These are phyloP conservation scores for Eremobia ochroleuca DNA, from an alignment of 2,888 invertebrate genomes.

Conservation along the genomic window DNA sequence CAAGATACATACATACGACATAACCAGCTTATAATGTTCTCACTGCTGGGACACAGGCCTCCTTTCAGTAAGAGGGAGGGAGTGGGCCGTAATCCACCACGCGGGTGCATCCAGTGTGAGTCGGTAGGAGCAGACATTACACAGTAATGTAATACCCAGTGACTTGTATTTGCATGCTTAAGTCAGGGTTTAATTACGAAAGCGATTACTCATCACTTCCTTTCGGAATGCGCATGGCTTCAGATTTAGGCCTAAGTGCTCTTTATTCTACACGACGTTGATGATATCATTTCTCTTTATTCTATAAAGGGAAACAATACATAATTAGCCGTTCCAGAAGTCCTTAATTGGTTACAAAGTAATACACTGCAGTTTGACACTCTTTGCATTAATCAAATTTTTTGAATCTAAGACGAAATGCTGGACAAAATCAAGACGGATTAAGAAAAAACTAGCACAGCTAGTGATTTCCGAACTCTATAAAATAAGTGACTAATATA, in stretches of 20 bases:
- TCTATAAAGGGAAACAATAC: conserved; percentile 44
- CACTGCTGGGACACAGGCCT: not conserved
- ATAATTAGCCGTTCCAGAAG: conserved; percentile 10
- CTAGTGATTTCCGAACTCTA: not conserved
- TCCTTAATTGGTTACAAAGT: conserved; percentile 12
- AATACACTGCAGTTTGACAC: conserved; percentile 2
- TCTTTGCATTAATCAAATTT: not conserved
- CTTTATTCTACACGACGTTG: conserved; percentile 33
- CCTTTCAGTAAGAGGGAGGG: not conserved
- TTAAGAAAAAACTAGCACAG: not conserved
- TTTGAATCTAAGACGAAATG: not conserved
- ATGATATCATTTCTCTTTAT: conserved; percentile 35
- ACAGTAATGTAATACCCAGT: not conserved
- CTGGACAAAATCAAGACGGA: not conserved
- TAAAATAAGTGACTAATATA: not conserved
- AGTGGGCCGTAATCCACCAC: not conserved
- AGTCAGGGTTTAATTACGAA: not conserved
- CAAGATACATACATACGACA: not conserved
- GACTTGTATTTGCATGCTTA: not conserved
- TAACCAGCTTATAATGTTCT: not conserved
- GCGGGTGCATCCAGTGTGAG: not conserved
- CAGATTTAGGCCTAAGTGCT: conserved; percentile 36
- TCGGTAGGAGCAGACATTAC: not conserved
- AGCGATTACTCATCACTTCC: conserved; percentile 18
- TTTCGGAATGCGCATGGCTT: conserved; percentile 7